These are phyloP conservation scores for Melanotaenia trifasciata DNA, from an alignment of 2,797 vertebrate genomes.

Conservation along the genomic window DNA sequence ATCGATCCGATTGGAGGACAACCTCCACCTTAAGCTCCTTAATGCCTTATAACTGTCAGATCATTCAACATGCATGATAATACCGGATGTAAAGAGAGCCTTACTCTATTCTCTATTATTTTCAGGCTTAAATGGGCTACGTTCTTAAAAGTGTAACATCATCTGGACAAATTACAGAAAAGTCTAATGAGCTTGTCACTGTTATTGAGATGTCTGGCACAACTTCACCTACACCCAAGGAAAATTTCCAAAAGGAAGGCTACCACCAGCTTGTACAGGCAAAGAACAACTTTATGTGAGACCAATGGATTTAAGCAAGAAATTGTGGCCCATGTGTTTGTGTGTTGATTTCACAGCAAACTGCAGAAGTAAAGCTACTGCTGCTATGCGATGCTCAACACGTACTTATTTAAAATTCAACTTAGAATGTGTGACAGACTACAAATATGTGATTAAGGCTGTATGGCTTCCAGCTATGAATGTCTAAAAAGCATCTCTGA, in stretches of 20 bases:
- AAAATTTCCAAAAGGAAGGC: neutral
- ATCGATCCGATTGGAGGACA: neutral
- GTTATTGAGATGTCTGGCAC: neutral
- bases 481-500: constrained; percentile 9
- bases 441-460: constrained; percentile 22
- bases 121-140: constrained; percentile 1
- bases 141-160: neutral
- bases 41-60: neutral
- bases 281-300: neutral
- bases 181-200: neutral
- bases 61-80: neutral
- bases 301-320: neutral
- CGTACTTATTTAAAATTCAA: neutral
- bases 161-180: constrained; percentile 4
- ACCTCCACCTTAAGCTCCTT: neutral
- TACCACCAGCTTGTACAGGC: neutral
- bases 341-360: constrained; percentile 1
- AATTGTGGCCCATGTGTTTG: neutral
- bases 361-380: neutral
- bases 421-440: neutral
- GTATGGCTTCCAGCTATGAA: constrained; percentile 17
- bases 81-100: neutral
- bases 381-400: neutral
- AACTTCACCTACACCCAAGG: neutral
- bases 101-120: neutral